Percentiles rank a stretch among this genome's conserved stretches.
phyloP scores from a whole-genome alignment of 2,797 vertebrate genomes.

The Anomalospiza imberbis region DNA sequence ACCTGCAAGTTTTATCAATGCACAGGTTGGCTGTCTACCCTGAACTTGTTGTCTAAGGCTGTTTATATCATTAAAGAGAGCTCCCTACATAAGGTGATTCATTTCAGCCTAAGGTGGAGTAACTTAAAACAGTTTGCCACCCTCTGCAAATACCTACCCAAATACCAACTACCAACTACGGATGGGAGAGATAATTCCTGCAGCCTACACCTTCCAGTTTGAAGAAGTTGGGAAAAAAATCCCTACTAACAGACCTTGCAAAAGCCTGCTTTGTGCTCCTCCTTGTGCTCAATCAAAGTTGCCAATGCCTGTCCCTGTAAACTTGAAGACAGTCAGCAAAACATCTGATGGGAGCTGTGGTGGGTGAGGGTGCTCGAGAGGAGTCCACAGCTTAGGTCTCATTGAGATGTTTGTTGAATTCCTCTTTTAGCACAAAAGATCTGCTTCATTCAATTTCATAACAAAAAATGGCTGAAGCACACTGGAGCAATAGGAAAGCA shows the following conservation, averaged over 20 bases:
- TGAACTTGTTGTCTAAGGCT: not conserved
- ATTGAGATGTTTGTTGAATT: not conserved
- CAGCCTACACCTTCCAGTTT: not conserved
- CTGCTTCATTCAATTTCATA: not conserved
- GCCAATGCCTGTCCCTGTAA: not conserved
- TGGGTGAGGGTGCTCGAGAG: not conserved
- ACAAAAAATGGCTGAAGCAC: not conserved
- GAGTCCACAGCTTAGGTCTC: not conserved
- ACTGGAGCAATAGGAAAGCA: not conserved
- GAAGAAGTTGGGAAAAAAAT: not conserved
- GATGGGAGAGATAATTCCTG: not conserved
- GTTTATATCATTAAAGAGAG: not conserved
- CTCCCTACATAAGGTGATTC: not conserved
- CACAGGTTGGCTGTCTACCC: not conserved
- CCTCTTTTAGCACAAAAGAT: not conserved
- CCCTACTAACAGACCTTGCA: not conserved
- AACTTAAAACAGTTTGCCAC: not conserved
- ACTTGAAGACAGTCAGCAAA: not conserved
- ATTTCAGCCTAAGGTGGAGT: not conserved
- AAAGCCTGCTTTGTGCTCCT: not conserved
- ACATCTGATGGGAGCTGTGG: not conserved
- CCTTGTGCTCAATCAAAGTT: not conserved
- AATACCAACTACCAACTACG: rapidly evolving
- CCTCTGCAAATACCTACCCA: not conserved
- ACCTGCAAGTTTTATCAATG: not conserved